A percentile compares a stretch with the other conserved stretches of the same genome.
These are phyloP conservation scores for Styela clava DNA, from an alignment of 23 tunicate species.

Conservation along the genomic window DNA sequence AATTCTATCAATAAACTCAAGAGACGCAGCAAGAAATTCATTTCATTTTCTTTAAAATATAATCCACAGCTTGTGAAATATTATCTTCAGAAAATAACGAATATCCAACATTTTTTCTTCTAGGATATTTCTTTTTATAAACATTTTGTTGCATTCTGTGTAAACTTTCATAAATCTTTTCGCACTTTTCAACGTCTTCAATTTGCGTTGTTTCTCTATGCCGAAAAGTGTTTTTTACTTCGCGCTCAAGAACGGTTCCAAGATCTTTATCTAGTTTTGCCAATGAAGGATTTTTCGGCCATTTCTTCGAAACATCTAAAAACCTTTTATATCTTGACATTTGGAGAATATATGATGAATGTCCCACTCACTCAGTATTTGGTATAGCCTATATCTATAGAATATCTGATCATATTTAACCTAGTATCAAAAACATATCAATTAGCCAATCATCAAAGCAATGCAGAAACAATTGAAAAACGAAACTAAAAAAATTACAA, in stretches of 20 bases:
- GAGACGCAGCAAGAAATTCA: no score
- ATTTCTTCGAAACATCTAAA: constrained; percentile 4
- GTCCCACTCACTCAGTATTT: no score
- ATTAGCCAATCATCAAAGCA: background rate
- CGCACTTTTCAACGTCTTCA: constrained; percentile 2
- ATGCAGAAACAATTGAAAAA: background rate
- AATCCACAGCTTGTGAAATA: constrained; percentile 18
- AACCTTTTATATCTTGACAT: constrained; percentile 18
- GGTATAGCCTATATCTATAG: no score
- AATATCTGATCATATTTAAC: no score
- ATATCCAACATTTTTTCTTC: background rate
- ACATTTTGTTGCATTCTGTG: background rate
- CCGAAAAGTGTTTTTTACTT: background rate
- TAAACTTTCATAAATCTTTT: constrained; percentile 20
- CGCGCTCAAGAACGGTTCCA: constrained; percentile 10
- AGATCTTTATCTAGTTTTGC: constrained; percentile 2
- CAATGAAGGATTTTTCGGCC: constrained; percentile 12
- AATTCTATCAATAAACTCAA: no score
- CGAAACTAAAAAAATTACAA: background rate
- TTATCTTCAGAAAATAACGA: background rate
- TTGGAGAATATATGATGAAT: no score
- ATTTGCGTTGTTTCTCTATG: constrained; percentile 6
- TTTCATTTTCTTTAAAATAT: background rate
- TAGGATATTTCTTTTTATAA: constrained; percentile 6
- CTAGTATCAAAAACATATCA: background rate